phyloP scores from a whole-genome alignment of 2,113 vertebrate genomes.

The Recurvirostra avosetta region DNA sequence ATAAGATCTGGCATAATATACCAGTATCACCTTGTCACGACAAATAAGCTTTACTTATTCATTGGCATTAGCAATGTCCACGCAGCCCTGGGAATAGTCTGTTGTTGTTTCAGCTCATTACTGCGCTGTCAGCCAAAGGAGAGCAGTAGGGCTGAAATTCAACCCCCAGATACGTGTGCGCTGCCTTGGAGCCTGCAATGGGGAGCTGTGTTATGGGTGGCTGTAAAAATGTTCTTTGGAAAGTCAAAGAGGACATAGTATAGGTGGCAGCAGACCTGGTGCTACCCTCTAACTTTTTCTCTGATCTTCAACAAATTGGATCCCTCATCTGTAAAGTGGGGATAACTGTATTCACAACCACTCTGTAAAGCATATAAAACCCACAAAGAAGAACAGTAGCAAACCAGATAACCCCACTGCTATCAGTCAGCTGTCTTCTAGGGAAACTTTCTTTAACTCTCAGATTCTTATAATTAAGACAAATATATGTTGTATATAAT shows the following conservation, averaged over 20 bases:
- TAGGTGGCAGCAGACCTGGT: background rate
- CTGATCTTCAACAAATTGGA: background rate
- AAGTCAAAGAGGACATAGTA: background rate
- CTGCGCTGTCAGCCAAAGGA: background rate
- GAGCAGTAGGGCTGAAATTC: background rate
- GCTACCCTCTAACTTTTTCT: background rate
- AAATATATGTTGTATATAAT: background rate
- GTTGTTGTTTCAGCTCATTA: background rate
- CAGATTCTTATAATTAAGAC: background rate
- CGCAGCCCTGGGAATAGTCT: background rate
- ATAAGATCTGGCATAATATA: background rate
- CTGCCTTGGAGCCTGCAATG: background rate
- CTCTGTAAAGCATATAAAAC: background rate
- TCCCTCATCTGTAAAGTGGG: background rate
- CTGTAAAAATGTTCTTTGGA: background rate
- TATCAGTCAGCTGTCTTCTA: background rate
- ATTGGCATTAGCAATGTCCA: background rate
- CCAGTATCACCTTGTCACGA: background rate
- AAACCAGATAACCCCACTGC: background rate
- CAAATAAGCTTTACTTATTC: slow-evolving; percentile 16
- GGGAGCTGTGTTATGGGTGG: background rate
- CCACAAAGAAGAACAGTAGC: background rate
- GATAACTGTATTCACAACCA: background rate
- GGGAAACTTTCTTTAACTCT: background rate
- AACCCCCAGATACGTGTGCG: background rate